Evolutionary conservation across 2,113 vertebrate genomes (phyloP).

Genomic region (Amazona guildingii): DNA sequence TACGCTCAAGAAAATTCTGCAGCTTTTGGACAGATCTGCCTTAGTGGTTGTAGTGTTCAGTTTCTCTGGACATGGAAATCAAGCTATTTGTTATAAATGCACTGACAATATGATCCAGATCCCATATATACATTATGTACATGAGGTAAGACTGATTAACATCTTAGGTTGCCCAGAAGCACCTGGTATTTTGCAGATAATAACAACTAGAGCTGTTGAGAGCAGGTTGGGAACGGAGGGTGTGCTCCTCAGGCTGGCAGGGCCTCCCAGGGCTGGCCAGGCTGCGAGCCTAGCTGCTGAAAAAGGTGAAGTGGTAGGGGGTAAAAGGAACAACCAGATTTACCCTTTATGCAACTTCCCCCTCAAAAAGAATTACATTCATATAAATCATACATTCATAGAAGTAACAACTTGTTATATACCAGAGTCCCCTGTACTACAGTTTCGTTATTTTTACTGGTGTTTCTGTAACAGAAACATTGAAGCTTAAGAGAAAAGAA

Average conservation of each 20-base stretch:
- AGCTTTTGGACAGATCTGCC: not conserved
- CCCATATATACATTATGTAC: not conserved
- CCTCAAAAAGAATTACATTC: not conserved
- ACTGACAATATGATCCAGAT: not conserved
- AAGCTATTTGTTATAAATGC: not conserved
- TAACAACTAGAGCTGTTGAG: not conserved
- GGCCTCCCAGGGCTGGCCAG: not conserved
- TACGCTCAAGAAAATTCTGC: not conserved
- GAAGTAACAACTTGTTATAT: not conserved
- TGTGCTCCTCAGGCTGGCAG: not conserved
- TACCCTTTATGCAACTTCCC: not conserved
- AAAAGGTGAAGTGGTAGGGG: not conserved
- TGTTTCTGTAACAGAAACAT: not conserved
- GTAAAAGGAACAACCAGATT: not conserved
- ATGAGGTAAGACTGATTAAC: not conserved
- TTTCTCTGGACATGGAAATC: not conserved
- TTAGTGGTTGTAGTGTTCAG: not conserved
- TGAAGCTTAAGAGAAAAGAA: not conserved
- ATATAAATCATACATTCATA: not conserved
- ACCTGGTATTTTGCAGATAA: not conserved
- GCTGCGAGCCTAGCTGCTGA: not conserved
- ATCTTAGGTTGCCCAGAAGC: not conserved
- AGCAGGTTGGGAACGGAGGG: not conserved
- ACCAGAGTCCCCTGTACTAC: not conserved
- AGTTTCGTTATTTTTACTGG: not conserved